Evolutionary conservation across 1,140 invertebrate genomes (phyloP), one percentile per base, ranked within the genome.

Genomic region (Pemphigus obesinymphae): DNA sequence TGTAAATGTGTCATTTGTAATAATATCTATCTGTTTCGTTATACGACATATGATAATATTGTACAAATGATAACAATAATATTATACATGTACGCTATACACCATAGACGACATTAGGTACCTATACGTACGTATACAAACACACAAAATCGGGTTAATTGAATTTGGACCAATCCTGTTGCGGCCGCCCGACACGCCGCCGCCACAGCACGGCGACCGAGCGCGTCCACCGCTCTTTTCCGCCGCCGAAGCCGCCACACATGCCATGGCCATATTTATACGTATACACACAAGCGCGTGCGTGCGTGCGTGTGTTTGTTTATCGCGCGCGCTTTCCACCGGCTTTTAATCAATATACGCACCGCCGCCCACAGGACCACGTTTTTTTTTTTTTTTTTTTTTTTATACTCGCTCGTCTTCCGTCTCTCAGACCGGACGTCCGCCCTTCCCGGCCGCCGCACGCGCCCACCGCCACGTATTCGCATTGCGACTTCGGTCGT

Each of bases 301-400:
- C 17, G 61, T n/a, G 61, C 20, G 61, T 10, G 26, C 0, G 55
- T 34, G 63, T 70, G 40, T 43, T 45, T 70, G 68, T 70, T 70
- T 70, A 70, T 70, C 68, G 37, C 23, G 40, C 23, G 23, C 23
- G 34, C 6, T 70, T 70, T 70, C 13, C 29, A 7, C n/a, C 31
- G 17, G 48, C 50, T 50, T 75, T 75, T 75, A 75, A 50, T 75
- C 48, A 78, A 53, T 55, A 55, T 55, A 78, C 34, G n/a, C 34
- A 40, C 53, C 34, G 6, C 53, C 53, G 17, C n/a, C n/a, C 13
- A 40, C 37, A 1, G 20, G 17, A 23, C 37, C 15, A 8, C 63
- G 10, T n/a, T 11, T 7, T 45, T 40, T 40, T 5, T 40, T 40
- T 40, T 23, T 70, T 70, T 70, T 70, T 70, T 40, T 43, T 70